These are phyloP conservation scores for Drosophila lutescens DNA, from an alignment of 2,888 invertebrate genomes.

Conservation along the genomic window DNA sequence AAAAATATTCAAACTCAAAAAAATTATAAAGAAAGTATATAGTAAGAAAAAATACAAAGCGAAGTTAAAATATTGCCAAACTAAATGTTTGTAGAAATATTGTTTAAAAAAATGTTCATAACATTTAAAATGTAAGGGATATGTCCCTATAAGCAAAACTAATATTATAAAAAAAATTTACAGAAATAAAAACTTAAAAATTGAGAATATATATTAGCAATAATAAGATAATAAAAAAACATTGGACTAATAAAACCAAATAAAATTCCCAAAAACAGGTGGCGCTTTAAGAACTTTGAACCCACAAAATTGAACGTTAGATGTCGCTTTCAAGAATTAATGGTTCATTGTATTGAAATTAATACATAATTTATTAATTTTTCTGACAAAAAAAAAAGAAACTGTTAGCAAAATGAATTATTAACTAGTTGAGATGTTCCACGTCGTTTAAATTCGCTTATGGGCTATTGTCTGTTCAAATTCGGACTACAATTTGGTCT, in stretches of 20 bases:
- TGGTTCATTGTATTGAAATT: background rate
- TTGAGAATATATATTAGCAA: too few species aligned
- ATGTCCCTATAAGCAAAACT: too few species aligned
- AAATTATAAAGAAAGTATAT: too few species aligned
- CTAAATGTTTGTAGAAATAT: too few species aligned
- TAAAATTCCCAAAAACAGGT: background rate
- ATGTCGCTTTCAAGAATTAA: background rate
- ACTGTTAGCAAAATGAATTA: background rate
- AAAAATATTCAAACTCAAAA: too few species aligned
- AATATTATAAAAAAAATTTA: too few species aligned
- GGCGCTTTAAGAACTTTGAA: background rate
- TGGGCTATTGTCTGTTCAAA: background rate
- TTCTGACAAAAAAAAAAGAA: background rate
- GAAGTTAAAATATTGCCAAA: too few species aligned
- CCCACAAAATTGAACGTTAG: background rate
- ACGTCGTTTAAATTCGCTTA: slow-evolving; percentile 5
- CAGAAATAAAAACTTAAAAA: background rate
- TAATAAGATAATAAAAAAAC: too few species aligned
- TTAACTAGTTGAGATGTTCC: background rate
- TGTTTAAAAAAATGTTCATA: too few species aligned
- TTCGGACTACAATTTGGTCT: background rate
- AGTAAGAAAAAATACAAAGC: too few species aligned
- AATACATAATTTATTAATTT: background rate
- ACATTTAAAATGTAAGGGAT: too few species aligned
- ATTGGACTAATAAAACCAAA: too few species aligned